Evolutionary conservation across 2,797 vertebrate species (phyloP).

Genomic region (Tolypeutes matacus): DNA sequence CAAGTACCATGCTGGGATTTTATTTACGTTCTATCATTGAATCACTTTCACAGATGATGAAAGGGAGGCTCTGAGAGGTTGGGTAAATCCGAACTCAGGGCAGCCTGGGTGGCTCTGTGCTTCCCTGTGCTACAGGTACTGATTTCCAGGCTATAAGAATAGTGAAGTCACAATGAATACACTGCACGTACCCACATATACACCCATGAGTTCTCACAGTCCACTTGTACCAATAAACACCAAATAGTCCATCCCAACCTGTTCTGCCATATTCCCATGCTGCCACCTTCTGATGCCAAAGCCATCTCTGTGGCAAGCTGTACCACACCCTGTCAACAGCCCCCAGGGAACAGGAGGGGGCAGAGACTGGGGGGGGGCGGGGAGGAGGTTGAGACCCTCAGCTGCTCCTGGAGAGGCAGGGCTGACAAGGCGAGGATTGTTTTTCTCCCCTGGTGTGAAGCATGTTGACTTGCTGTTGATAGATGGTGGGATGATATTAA

Average conservation of each 20-base stretch:
- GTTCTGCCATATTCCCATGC: conserved; percentile 53
- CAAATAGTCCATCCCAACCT: neutral
- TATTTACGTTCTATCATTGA: neutral
- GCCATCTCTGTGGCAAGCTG: conserved; percentile 65
- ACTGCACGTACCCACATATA: rapidly evolving
- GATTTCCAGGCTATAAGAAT: neutral
- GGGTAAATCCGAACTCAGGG: neutral
- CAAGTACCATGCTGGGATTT: neutral
- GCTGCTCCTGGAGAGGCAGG: conserved; percentile 84
- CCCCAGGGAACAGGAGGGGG: conserved; percentile 87
- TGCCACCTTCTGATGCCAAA: conserved; percentile 79
- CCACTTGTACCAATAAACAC: neutral
- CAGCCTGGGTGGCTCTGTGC: neutral
- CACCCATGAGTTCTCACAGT: too few relatives aligned
- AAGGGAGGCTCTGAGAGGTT: neutral
- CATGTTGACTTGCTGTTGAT: conserved; percentile 90
- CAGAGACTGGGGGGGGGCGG: conserved; percentile 79
- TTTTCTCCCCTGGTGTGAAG: conserved; percentile 88
- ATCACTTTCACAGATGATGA: neutral
- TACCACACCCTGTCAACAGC: conserved; percentile 86
- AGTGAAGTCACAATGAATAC: too few relatives aligned
- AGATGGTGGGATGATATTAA: conserved; percentile 89
- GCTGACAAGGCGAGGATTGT: conserved; percentile 91
- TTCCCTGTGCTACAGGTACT: too few relatives aligned
- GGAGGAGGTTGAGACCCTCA: conserved; percentile 87